Conservation (phyloP, 2,888 invertebrate genomes). For the Acleris holmiana region DNA sequence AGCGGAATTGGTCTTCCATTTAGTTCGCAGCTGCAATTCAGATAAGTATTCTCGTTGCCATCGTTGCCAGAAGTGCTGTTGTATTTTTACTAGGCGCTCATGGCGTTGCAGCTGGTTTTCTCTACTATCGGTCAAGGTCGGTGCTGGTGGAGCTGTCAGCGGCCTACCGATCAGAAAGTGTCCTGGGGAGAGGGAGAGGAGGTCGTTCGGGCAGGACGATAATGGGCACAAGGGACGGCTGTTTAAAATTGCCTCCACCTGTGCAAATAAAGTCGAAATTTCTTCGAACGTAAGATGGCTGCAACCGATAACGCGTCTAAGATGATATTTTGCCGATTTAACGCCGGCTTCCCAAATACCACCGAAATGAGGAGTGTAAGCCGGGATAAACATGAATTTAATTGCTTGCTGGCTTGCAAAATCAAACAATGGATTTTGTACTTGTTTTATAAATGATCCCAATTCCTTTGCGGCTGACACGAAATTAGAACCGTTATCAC, state of each 20-base stretch:
- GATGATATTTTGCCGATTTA: too few species aligned
- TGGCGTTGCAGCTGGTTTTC: too few species aligned
- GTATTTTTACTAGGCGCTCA: too few species aligned
- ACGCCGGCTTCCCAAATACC: neutral
- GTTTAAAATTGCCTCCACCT: too few species aligned
- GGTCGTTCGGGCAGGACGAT: too few species aligned
- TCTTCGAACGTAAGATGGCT: neutral
- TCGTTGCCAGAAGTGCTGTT: neutral
- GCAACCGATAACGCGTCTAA: slow-evolving; percentile 3
- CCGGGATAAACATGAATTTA: neutral
- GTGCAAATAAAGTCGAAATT: too few species aligned
- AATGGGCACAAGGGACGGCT: too few species aligned
- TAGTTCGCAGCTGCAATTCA: slow-evolving; percentile 35
- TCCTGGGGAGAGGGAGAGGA: neutral
- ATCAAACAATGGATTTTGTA: neutral
- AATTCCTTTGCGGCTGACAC: too few species aligned
- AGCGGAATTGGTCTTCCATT: neutral
- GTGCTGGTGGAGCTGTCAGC: too few species aligned
- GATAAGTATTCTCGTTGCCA: slow-evolving; percentile 17
- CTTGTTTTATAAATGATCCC: too few species aligned
- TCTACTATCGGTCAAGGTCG: too few species aligned
- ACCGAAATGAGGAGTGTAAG: slow-evolving; percentile 8
- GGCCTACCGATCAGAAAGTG: too few species aligned
- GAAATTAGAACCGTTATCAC: neutral
- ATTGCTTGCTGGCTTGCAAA: slow-evolving; percentile 10